Evolutionary conservation across 2,888 invertebrate genomes (phyloP), one percentile per base, ranked within the genome.

Genomic region (Priocnemis perturbator): DNA sequence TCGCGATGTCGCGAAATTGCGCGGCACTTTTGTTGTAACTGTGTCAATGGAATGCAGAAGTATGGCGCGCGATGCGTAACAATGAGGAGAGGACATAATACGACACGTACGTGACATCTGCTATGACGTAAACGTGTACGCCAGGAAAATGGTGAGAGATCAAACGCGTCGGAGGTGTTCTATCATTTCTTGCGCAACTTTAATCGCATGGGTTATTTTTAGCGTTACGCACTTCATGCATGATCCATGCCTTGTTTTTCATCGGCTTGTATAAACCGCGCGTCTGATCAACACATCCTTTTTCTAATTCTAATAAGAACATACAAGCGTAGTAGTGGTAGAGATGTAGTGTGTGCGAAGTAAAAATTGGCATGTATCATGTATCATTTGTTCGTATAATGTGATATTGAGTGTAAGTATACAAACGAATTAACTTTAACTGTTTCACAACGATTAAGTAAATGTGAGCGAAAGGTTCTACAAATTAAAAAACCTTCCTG

Each of bases 41-140:
- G 21, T 78, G 78, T 69, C 79, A 78, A 78, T 79, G 78, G 68
- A 69, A 76, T 78, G 67, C 76, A 60, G 58, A 61, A 59, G 57
- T 56, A 59, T 14, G 37, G 37, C 70, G 68, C 60, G 68, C 60
- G 30, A 55, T 20, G 79, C 67, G 62, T 76, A 57, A 60, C 69
- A 79, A 78, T 69, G 69, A 37, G 37, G 37, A 11, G 7, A 37
- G 37, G 65, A 70, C 66, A 60, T 60, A 71, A 69, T 23, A 55
- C 58, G 11, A 23, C 4, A 14, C 14, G 48, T 61, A 69, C 59
- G 70, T 69, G 67, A 71, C 70, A 72, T 57, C 62, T 69, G 66
- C 26, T 26, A 17, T 69, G 71, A 60, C 47, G 64, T 67, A 75
- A 68, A 59, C 53, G 59, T n/a, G n/a, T 21, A 21, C n/a, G 56